A percentile compares a stretch with the other conserved stretches of the same genome.
These are phyloP conservation scores for Raja brachyura DNA, from an alignment of 2,113 vertebrate species.

Conservation along the genomic window DNA sequence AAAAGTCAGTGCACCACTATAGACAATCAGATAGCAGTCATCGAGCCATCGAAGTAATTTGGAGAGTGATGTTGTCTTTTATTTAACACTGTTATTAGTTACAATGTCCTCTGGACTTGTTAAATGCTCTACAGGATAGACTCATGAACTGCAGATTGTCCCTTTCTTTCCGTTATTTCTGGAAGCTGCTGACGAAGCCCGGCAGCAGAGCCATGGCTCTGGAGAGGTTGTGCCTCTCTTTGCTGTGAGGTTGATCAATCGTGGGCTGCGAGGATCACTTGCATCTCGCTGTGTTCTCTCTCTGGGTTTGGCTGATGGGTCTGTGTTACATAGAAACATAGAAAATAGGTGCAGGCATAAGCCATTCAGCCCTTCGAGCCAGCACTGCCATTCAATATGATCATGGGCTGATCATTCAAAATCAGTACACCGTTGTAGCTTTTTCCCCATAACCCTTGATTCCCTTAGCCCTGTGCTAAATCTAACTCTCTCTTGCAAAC, in stretches of 20 bases:
- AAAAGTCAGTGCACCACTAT: not conserved
- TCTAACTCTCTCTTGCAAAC: no score
- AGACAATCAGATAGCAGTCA: constrained; percentile 27
- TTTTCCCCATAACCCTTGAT: no score
- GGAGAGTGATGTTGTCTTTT: not conserved
- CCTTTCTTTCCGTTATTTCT: not conserved
- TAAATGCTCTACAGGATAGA: not conserved
- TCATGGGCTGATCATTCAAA: no score
- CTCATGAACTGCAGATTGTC: not conserved
- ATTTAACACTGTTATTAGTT: not conserved
- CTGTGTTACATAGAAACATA: not conserved
- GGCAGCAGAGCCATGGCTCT: not conserved
- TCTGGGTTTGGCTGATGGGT: not conserved
- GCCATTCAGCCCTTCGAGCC: no score
- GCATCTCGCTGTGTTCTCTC: not conserved
- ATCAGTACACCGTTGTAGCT: no score
- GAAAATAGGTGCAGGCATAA: no score
- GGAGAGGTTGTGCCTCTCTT: not conserved
- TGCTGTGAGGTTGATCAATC: not conserved
- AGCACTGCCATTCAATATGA: no score
- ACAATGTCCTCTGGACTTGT: not conserved
- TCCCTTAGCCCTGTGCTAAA: no score
- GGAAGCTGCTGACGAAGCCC: not conserved
- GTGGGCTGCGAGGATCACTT: not conserved
- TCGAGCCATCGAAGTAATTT: not conserved